phyloP scores from a whole-genome alignment of 2,888 invertebrate species.

The Strigamia transsilvanica region DNA sequence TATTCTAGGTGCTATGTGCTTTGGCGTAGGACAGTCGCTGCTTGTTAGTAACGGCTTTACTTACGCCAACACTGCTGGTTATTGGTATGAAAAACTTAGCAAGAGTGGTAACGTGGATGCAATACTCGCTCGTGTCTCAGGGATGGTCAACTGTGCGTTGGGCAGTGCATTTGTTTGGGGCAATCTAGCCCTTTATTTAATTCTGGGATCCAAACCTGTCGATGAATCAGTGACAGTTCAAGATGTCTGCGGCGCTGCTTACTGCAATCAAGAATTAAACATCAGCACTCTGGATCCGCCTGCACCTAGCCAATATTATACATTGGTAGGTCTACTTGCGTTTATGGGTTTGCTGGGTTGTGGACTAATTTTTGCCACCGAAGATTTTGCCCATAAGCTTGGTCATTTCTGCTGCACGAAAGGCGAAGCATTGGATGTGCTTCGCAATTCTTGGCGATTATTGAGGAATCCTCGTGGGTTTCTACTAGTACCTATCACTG shows the following conservation, averaged over 20 bases:
- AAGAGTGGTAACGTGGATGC: not conserved
- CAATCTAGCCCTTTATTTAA: not conserved
- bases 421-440: not conserved
- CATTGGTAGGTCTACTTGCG: not conserved
- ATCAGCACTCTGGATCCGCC: not conserved
- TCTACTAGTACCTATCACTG: constrained; percentile 1
- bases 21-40: not conserved
- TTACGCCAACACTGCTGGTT: constrained; percentile 1
- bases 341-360: not conserved
- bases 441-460: not conserved
- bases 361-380: not conserved
- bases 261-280: constrained; percentile 21
- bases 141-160: not conserved
- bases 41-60: not conserved
- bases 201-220: not conserved
- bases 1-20: not conserved
- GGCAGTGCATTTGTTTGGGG: constrained; percentile 32
- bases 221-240: not conserved
- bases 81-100: not conserved
- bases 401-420: not conserved
- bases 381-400: not conserved
- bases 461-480: not conserved
- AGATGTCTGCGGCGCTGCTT: constrained; percentile 1
- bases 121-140: not conserved
- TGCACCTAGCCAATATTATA: not conserved